Evolutionary conservation across 2,888 invertebrate species (phyloP), one percentile per base, ranked within the genome.

Genomic region (Tachina lurida): DNA sequence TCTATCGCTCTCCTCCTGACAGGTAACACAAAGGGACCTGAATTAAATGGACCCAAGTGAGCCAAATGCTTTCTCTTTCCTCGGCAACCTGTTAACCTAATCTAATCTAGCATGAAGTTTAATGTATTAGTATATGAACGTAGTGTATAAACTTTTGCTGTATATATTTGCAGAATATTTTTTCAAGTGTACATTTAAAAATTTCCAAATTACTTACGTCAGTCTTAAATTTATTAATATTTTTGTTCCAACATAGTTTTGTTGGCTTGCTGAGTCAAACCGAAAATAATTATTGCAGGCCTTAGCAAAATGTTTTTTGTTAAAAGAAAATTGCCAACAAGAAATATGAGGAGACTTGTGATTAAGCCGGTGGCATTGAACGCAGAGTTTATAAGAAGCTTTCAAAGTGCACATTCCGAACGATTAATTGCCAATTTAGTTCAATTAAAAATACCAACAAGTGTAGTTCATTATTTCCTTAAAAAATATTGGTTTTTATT

Each of bases 381-480:
- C 90, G 90, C 86, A 73, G 70, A 87, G 89, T 88, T 91, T 91
- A 91, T 91, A 91, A 91, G 91, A 90, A 88, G 67, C 86, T 76
- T 80, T 62, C 65, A 68, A 80, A 54, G 15, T 62, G 73, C 89
- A 78, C 76, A 84, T 65, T 77, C 84, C 82, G 76, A 88, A 89
- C 86, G 84, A 87, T 84, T 73, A 79, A 63, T 76, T 73, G 7
- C 17, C 60, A 74, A 67, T 71, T 73, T 77, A 73, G 77, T 83
- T 77, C 41, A 77, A 83, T 49, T 31, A 77, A 52, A 67, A 65
- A 49, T 65, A 22, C n/a, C 39, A 56, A 8, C 13, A 12, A 41
- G 56, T 45, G n/a, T 17, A 52, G 77, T 60, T 47, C 41, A 56
- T 7, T 1, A 39, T 45, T 19, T 43, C 13, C 19, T 45, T n/a